A percentile compares a stretch with the other conserved stretches of the same genome.
Conservation (phyloP, 2,888 invertebrate genomes). For the Parnassius mnemosyne region DNA sequence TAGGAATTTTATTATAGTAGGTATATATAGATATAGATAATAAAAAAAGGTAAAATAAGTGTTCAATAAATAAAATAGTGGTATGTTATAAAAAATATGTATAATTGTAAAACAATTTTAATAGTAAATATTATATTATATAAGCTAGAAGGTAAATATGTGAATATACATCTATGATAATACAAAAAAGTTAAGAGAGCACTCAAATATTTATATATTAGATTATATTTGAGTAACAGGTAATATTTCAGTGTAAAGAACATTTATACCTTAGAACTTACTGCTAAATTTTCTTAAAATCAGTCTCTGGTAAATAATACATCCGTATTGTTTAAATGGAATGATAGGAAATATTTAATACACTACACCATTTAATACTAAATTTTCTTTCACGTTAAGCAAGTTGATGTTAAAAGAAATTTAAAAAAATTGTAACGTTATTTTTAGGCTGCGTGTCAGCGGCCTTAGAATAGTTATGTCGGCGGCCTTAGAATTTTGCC, state of each 20-base stretch:
- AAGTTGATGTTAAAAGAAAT: too few species aligned
- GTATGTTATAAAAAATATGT: constrained; percentile 14
- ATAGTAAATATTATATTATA: constrained; percentile 32
- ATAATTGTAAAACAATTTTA: constrained; percentile 28
- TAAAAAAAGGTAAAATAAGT: neutral
- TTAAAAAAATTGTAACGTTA: too few species aligned
- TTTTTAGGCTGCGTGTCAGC: too few species aligned
- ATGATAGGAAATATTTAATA: constrained; percentile 23
- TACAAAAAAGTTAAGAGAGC: constrained; percentile 10
- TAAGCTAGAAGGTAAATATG: constrained; percentile 5
- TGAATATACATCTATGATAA: constrained; percentile 5
- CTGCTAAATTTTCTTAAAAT: constrained; percentile 17
- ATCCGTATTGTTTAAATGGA: constrained; percentile 28
- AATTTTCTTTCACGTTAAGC: too few species aligned
- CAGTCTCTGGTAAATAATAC: constrained; percentile 27
- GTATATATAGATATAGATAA: neutral
- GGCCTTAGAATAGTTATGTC: too few species aligned
- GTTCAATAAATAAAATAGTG: constrained; percentile 11
- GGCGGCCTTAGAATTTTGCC: too few species aligned
- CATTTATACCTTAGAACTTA: constrained; percentile 9
- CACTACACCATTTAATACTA: too few species aligned
- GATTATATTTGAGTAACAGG: constrained; percentile 1
- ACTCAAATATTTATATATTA: neutral
- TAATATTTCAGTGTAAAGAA: neutral
- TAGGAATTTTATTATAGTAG: too few species aligned